These are phyloP conservation scores for Ammospiza nelsoni DNA, from an alignment of 2,113 vertebrate species.

Conservation along the genomic window DNA sequence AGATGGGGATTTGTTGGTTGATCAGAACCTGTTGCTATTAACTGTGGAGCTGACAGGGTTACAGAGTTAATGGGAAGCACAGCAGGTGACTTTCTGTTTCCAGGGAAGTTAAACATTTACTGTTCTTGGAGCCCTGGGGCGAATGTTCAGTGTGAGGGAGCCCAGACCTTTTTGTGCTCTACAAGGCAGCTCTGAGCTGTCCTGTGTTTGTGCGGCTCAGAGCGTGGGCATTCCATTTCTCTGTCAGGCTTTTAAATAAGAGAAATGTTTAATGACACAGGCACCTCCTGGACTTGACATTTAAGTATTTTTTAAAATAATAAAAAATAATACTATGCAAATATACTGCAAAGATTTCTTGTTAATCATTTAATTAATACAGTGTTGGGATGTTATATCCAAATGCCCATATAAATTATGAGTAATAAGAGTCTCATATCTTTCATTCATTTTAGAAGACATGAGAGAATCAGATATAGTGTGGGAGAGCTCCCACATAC, in stretches of 20 bases:
- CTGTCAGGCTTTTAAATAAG: not conserved
- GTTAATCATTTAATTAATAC: not conserved
- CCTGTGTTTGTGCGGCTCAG: slow-evolving; percentile 3
- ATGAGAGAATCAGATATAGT: not conserved
- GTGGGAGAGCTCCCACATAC: not conserved
- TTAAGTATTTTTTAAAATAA: not conserved
- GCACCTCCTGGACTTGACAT: not conserved
- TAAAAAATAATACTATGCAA: not conserved
- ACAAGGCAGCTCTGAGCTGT: not conserved
- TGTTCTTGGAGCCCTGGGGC: not conserved
- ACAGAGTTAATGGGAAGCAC: not conserved
- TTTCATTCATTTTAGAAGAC: not conserved
- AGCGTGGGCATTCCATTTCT: not conserved
- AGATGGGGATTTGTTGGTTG: not conserved
- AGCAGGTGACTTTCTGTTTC: slow-evolving; percentile 16
- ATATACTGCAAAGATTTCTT: not conserved
- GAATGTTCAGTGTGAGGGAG: not conserved
- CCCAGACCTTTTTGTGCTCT: not conserved
- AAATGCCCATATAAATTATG: not conserved
- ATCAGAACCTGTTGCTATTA: not conserved
- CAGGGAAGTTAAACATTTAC: slow-evolving; percentile 48
- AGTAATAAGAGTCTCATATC: not conserved
- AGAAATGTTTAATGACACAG: not conserved
- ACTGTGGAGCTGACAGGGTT: not conserved
- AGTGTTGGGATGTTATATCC: not conserved